These are phyloP conservation scores for Amphimedon queenslandica DNA, from an alignment of 37 sponge, comb jelly and placozoan species.

Conservation along the genomic window DNA sequence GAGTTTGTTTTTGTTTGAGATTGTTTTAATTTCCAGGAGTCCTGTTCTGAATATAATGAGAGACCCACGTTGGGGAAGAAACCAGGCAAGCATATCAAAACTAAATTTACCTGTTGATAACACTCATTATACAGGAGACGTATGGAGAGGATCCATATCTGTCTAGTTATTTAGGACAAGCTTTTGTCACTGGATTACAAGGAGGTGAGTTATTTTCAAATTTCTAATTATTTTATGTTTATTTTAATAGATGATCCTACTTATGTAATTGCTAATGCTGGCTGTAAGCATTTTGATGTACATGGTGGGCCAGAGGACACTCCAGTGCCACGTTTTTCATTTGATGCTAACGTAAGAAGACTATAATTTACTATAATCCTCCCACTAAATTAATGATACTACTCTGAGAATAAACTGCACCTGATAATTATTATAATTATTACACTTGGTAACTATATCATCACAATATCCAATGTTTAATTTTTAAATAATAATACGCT, in stretches of 20 bases:
- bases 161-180: constrained; percentile 30
- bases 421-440: neutral
- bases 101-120: neutral
- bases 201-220: constrained; percentile 35
- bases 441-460: no score
- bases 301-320: constrained; percentile 62
- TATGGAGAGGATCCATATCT: constrained; percentile 67
- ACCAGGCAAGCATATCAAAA: no score
- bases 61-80: constrained; percentile 63
- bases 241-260: constrained; percentile 26
- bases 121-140: constrained; percentile 33
- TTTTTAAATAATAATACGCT: neutral
- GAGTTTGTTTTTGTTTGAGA: no score
- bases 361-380: no score
- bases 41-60: constrained; percentile 58
- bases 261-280: constrained; percentile 56
- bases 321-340: constrained; percentile 40
- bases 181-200: constrained; percentile 61
- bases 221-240: no score
- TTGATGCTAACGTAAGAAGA: constrained; percentile 33
- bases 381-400: no score
- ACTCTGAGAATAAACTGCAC: no score
- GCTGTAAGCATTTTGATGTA: constrained; percentile 64
- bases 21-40: constrained; percentile 23
- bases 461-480: no score